Evolutionary conservation across 1,140 invertebrate species (phyloP).

Genomic region (Meloidogyne hapla): DNA sequence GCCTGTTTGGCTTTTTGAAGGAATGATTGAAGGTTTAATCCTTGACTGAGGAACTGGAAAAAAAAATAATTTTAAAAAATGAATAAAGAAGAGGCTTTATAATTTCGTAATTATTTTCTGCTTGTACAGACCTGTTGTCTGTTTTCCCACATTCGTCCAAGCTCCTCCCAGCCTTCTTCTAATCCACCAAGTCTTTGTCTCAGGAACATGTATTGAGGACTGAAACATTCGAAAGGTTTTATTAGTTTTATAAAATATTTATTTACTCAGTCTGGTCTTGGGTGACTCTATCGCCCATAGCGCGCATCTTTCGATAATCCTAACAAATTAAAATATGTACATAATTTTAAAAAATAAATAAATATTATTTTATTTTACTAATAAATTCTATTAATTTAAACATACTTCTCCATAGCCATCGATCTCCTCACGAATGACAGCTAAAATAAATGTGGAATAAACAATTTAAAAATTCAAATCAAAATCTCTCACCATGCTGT

Average conservation of each 20-base stretch:
- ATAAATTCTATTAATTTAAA: conserved; percentile 66
- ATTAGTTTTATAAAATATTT: conserved; percentile 94
- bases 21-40: conserved; percentile 82
- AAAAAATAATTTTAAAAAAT: conserved; percentile 12
- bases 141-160: conserved; percentile 99
- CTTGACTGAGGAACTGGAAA: conserved; percentile 43
- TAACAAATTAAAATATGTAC: not conserved
- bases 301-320: conserved; percentile 84
- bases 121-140: conserved; percentile 73
- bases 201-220: conserved; percentile 58
- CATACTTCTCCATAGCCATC: conserved; percentile 95
- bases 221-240: not conserved
- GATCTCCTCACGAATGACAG: conserved; percentile 73
- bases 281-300: conserved; percentile 91
- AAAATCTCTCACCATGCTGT: conserved; percentile 72
- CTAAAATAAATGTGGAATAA: not conserved
- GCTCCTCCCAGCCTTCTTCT: conserved; percentile 95
- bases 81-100: too few species aligned
- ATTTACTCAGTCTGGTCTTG: conserved; percentile 84
- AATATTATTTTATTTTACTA: not conserved
- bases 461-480: not conserved
- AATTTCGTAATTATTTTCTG: not conserved
- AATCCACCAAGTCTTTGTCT: conserved; percentile 82
- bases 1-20: conserved; percentile 93
- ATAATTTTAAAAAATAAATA: not conserved